A percentile compares a stretch with the other conserved stretches of the same genome.
Conservation (phyloP, 2,113 vertebrate species). For the Sceloporus undulatus region DNA sequence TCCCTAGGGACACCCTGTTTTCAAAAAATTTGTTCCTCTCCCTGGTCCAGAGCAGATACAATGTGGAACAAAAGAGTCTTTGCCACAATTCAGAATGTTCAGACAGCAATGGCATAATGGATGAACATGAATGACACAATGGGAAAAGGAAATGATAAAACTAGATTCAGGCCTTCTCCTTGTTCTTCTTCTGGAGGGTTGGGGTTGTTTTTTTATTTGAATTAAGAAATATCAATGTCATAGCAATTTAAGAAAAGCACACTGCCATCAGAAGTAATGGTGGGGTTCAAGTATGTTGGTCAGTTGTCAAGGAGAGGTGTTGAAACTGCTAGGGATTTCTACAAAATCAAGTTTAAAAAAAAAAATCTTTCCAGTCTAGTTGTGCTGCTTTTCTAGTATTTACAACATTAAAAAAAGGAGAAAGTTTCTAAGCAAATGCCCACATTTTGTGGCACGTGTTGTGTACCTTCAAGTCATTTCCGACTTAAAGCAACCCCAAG, state of each 20-base stretch:
- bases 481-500: too few species aligned
- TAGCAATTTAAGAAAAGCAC: not conserved
- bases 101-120: too few species aligned
- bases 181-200: too few species aligned
- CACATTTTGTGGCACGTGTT: not conserved
- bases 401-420: not conserved
- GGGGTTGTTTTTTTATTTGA: not conserved
- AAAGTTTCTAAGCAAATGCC: not conserved
- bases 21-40: slow-evolving; percentile 25
- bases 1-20: not conserved
- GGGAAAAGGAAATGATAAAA: not conserved
- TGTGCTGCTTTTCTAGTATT: not conserved
- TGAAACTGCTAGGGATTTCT: too few species aligned
- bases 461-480: too few species aligned
- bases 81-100: not conserved
- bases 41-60: not conserved
- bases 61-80: not conserved
- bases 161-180: not conserved
- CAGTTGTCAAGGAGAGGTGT: not conserved
- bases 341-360: too few species aligned
- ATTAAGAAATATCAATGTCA: not conserved
- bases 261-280: not conserved
- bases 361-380: not conserved
- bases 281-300: not conserved
- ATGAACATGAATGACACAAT: not conserved